A percentile compares a stretch with the other conserved stretches of the same genome.
Evolutionary conservation across 2,888 invertebrate genomes (phyloP).

Genomic region (Molanna angustata): DNA sequence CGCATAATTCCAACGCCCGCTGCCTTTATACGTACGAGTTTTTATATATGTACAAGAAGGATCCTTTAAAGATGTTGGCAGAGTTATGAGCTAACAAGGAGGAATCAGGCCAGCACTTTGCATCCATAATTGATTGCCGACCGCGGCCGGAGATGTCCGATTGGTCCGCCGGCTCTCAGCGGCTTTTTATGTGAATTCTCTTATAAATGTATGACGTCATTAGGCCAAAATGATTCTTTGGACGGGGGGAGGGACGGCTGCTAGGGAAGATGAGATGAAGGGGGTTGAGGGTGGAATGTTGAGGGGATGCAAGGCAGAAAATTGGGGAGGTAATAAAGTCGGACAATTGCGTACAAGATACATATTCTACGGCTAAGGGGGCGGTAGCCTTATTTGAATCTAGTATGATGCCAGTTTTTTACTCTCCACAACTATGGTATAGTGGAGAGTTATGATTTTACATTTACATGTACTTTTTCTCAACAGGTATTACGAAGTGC

Average conservation of each 20-base stretch:
- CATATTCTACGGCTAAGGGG: too few relatives aligned
- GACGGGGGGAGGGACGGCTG: neutral
- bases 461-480: too few relatives aligned
- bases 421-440: too few relatives aligned
- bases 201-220: slow-evolving; percentile 25
- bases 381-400: too few relatives aligned
- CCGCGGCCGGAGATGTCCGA: slow-evolving; percentile 6
- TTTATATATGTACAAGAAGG: too few relatives aligned
- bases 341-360: neutral
- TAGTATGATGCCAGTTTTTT: too few relatives aligned
- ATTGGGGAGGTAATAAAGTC: slow-evolving; percentile 7
- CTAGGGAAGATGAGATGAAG: too few relatives aligned
- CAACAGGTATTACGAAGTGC: too few relatives aligned
- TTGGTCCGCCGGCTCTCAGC: slow-evolving; percentile 15
- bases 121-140: slow-evolving; percentile 24
- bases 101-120: slow-evolving; percentile 5
- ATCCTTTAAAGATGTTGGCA: too few relatives aligned
- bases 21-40: too few relatives aligned
- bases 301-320: neutral
- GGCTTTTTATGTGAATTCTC: slow-evolving; percentile 18
- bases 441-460: too few relatives aligned
- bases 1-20: too few relatives aligned
- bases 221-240: slow-evolving; percentile 12
- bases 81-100: slow-evolving; percentile 9
- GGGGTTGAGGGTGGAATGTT: neutral